Evolutionary conservation across 2,113 vertebrate genomes (phyloP).

Genomic region (Sitta europaea): DNA sequence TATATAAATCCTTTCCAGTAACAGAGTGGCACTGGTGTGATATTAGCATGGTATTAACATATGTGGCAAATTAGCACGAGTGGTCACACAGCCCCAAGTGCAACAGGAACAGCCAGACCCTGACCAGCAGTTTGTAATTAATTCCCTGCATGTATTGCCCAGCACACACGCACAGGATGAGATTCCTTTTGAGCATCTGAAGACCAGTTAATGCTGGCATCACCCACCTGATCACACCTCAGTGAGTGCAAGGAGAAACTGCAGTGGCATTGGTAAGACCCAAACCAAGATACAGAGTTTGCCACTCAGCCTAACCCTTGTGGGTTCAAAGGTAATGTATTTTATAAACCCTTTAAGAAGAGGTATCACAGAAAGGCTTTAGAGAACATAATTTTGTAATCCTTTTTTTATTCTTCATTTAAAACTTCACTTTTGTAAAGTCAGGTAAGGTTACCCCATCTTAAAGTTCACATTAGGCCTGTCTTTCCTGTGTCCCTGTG

Average conservation of each 20-base stretch:
- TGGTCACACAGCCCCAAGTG: not conserved
- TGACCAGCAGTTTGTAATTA: not conserved
- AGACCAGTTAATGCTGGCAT: not conserved
- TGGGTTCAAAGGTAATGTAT: not conserved
- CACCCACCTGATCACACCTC: not conserved
- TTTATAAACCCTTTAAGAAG: not conserved
- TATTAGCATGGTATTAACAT: not conserved
- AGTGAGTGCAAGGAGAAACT: not conserved
- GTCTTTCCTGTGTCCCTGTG: not conserved
- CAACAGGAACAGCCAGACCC: not conserved
- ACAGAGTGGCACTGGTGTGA: not conserved
- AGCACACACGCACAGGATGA: not conserved
- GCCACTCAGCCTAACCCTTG: not conserved
- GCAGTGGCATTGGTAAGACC: not conserved
- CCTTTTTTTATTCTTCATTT: not conserved
- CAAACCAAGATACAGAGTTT: not conserved
- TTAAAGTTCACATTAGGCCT: not conserved
- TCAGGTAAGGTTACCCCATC: not conserved
- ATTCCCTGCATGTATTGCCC: not conserved
- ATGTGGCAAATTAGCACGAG: not conserved
- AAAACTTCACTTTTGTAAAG: not conserved
- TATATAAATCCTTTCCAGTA: not conserved
- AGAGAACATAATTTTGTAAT: not conserved
- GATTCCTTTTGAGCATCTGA: not conserved
- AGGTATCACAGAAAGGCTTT: not conserved